phyloP scores from a whole-genome alignment of 1,140 invertebrate genomes.

The Drosophila jambulina region DNA sequence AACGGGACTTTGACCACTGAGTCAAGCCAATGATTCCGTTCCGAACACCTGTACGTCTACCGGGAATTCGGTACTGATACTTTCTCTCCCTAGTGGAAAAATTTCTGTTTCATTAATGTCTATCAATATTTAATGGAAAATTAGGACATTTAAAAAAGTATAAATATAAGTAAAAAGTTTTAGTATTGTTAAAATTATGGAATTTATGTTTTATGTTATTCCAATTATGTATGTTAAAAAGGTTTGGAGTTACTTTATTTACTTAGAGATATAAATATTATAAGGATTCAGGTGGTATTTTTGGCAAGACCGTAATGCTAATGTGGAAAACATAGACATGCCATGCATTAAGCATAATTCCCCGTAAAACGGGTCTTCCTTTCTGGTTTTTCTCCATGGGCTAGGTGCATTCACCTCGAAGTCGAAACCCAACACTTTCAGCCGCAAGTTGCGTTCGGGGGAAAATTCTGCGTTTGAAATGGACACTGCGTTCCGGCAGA shows the following conservation, averaged over 20 bases:
- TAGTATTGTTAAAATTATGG: too few relatives aligned
- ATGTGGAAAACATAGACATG: background rate
- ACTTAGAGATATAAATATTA: background rate
- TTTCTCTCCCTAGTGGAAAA: background rate
- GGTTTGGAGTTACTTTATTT: too few relatives aligned
- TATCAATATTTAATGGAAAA: background rate
- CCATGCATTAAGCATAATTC: background rate
- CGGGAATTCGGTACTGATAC: background rate
- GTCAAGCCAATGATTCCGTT: slow-evolving; percentile 20
- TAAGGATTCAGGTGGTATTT: background rate
- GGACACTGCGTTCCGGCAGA: slow-evolving; percentile 3
- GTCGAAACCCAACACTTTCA: slow-evolving; percentile 15
- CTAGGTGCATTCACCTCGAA: slow-evolving; percentile 28
- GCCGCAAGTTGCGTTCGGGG: background rate
- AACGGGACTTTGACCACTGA: slow-evolving; percentile 32
- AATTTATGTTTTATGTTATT: too few relatives aligned
- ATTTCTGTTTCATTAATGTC: background rate
- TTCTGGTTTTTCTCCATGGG: background rate
- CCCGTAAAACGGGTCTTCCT: background rate
- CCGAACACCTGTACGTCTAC: slow-evolving; percentile 1
- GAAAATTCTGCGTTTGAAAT: slow-evolving; percentile 33
- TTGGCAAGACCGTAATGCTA: background rate
- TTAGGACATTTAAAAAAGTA: background rate
- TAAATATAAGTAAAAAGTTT: too few relatives aligned
- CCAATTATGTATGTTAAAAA: too few relatives aligned